phyloP scores from a whole-genome alignment of 2,797 vertebrate genomes.

The Argyrosomus regius region DNA sequence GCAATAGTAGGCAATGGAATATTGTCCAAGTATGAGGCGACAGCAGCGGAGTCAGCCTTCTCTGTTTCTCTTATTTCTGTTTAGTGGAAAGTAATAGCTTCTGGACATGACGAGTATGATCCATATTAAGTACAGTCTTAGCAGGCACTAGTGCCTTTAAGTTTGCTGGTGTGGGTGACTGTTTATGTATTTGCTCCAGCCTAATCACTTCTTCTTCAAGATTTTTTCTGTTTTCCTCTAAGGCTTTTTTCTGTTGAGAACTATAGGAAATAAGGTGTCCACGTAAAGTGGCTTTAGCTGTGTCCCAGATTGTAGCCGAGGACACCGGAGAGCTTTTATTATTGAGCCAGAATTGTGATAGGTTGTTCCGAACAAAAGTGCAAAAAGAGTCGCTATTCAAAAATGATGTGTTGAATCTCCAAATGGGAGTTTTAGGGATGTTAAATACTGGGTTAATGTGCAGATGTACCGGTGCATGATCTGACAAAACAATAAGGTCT shows the following conservation, averaged over 20 bases:
- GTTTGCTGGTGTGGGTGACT: too few species aligned
- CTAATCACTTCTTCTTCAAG: conserved; percentile 8
- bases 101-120: too few species aligned
- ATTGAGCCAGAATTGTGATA: too few species aligned
- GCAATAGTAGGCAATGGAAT: too few species aligned
- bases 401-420: conserved; percentile 1
- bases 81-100: too few species aligned
- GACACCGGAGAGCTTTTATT: neutral
- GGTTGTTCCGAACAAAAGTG: neutral
- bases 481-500: too few species aligned
- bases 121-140: too few species aligned
- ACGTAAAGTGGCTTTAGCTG: conserved; percentile 1
- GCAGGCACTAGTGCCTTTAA: too few species aligned
- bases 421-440: conserved; percentile 1
- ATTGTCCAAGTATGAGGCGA: too few species aligned
- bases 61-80: neutral
- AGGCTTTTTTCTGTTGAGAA: neutral
- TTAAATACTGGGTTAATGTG: neutral
- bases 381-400: neutral
- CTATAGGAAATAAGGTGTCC: conserved; percentile 6
- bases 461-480: too few species aligned
- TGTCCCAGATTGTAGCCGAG: neutral
- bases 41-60: too few species aligned
- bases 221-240: neutral
- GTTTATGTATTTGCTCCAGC: neutral